Evolutionary conservation across 2,888 invertebrate species (phyloP).

Genomic region (Aromia moschata): DNA sequence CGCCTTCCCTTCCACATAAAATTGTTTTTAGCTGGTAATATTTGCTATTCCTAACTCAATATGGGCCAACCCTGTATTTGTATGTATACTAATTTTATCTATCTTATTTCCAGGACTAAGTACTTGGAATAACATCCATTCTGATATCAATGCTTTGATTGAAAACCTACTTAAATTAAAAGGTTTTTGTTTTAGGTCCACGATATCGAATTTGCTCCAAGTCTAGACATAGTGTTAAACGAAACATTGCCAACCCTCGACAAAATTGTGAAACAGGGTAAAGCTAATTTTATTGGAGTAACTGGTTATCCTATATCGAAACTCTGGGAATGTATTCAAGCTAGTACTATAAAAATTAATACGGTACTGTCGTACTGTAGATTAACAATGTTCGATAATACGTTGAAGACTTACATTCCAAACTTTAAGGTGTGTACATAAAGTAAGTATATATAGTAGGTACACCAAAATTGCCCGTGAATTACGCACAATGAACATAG

Average conservation of each 20-base stretch:
- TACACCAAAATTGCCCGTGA: too few species aligned
- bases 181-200: slow-evolving; percentile 90
- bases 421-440: slow-evolving; percentile 86
- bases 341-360: slow-evolving; percentile 69
- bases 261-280: slow-evolving; percentile 75
- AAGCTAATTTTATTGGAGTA: slow-evolving; percentile 83
- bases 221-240: slow-evolving; percentile 76
- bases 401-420: slow-evolving; percentile 76
- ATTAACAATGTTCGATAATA: slow-evolving; percentile 81
- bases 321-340: slow-evolving; percentile 78
- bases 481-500: too few species aligned
- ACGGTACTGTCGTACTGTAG: slow-evolving; percentile 82
- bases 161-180: too few species aligned
- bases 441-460: too few species aligned
- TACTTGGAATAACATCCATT: too few species aligned
- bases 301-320: slow-evolving; percentile 86
- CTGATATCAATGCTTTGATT: too few species aligned
- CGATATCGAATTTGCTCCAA: slow-evolving; percentile 88
- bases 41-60: too few species aligned
- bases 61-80: too few species aligned
- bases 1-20: too few species aligned
- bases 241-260: slow-evolving; percentile 88
- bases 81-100: too few species aligned
- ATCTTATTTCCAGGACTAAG: too few species aligned
- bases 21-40: too few species aligned